Conservation (phyloP, 2,888 invertebrate species). For the Gnatocerus cornutus region DNA sequence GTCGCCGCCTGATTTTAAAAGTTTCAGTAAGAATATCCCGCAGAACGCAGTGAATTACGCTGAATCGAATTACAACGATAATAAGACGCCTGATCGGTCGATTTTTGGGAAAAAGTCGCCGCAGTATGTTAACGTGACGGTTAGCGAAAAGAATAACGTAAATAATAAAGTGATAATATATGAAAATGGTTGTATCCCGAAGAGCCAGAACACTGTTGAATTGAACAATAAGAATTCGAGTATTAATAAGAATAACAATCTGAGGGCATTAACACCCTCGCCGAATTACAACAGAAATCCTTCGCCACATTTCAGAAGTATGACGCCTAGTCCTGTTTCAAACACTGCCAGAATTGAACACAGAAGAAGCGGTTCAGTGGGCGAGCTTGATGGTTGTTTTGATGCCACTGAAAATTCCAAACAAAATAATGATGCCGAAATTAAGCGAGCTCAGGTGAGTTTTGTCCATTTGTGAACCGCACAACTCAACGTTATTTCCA, state of each 20-base stretch:
- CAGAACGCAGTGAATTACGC: conserved; percentile 72
- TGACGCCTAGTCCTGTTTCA: conserved; percentile 66
- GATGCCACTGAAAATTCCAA: conserved; percentile 56
- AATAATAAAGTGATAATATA: conserved; percentile 69
- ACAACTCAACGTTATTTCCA: conserved; percentile 19
- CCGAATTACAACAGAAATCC: conserved; percentile 74
- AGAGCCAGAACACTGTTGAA: conserved; percentile 67
- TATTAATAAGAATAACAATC: conserved; percentile 64
- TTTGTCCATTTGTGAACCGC: conserved; percentile 26
- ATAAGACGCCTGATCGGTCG: conserved; percentile 66
- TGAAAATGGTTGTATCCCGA: conserved; percentile 67
- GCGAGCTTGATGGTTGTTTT: conserved; percentile 59
- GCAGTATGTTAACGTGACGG: conserved; percentile 68
- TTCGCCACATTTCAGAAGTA: conserved; percentile 66
- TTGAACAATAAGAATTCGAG: conserved; percentile 65
- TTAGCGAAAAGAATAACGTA: conserved; percentile 69
- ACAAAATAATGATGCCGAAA: conserved; percentile 69
- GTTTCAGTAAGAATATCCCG: conserved; percentile 76
- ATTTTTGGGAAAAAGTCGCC: conserved; percentile 66
- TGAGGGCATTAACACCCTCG: conserved; percentile 71
- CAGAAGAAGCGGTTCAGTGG: conserved; percentile 65
- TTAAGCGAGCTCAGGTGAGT: conserved; percentile 72
- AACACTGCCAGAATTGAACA: conserved; percentile 60
- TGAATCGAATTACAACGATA: conserved; percentile 67
- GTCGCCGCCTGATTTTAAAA: conserved; percentile 75